Evolutionary conservation across 2,113 vertebrate species (phyloP).

Genomic region (Microtus pennsylvanicus): DNA sequence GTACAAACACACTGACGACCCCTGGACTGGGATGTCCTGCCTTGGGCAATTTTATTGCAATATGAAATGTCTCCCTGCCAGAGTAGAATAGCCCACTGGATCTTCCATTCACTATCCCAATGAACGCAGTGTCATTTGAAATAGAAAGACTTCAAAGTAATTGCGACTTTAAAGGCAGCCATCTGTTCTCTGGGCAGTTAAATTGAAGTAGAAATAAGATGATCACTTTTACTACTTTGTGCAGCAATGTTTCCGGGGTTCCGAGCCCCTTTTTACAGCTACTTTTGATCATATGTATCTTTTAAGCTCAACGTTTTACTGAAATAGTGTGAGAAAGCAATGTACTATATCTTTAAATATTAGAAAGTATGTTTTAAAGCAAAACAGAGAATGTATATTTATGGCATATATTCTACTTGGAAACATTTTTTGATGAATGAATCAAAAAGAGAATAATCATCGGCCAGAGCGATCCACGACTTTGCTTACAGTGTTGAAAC

Average conservation of each 20-base stretch:
- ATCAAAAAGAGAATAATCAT: background rate
- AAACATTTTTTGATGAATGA: slow-evolving; percentile 2
- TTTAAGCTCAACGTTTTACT: slow-evolving; percentile 1
- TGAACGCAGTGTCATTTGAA: background rate
- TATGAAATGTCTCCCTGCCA: background rate
- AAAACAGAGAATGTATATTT: background rate
- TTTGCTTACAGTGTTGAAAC: background rate
- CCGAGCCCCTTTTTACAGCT: background rate
- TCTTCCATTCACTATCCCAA: background rate
- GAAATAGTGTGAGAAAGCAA: slow-evolving; percentile 44
- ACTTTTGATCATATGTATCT: background rate
- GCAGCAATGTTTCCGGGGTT: background rate
- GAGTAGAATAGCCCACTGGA: background rate
- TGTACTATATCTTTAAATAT: background rate
- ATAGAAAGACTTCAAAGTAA: background rate
- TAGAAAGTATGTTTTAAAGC: slow-evolving; percentile 19
- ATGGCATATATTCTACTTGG: background rate
- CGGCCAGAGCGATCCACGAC: background rate
- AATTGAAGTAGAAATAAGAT: slow-evolving; percentile 38
- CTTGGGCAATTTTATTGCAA: background rate
- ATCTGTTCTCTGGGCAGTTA: background rate
- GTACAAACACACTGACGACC: background rate
- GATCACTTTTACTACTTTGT: background rate
- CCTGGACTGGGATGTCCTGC: background rate
- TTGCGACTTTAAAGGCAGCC: background rate